Conservation (phyloP, 2,888 invertebrate genomes). For the Oeneis ivallda region DNA sequence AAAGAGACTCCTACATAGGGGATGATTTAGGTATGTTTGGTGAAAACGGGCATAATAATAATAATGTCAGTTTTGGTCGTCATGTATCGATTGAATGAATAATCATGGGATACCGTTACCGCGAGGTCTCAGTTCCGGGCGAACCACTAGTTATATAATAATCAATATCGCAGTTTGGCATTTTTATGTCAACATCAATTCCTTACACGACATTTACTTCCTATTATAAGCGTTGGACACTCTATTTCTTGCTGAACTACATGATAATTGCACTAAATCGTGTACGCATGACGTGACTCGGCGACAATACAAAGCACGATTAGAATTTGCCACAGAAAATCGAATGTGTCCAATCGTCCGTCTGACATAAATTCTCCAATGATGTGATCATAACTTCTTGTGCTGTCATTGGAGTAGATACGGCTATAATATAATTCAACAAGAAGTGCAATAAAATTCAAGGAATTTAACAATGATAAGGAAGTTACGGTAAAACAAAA, state of each 20-base stretch:
- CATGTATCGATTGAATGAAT: too few species aligned
- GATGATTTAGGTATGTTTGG: too few species aligned
- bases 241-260: slow-evolving; percentile 31
- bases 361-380: slow-evolving; percentile 20
- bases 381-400: slow-evolving; percentile 27
- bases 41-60: too few species aligned
- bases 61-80: too few species aligned
- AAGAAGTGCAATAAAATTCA: slow-evolving; percentile 4
- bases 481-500: too few species aligned
- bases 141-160: too few species aligned
- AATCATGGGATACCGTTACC: too few species aligned
- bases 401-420: slow-evolving; percentile 4
- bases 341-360: slow-evolving; percentile 29
- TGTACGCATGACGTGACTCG: slow-evolving; percentile 34
- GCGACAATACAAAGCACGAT: slow-evolving; percentile 29
- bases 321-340: slow-evolving; percentile 29
- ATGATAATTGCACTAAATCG: slow-evolving; percentile 33
- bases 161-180: not conserved
- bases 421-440: not conserved
- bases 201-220: slow-evolving; percentile 17
- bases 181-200: slow-evolving; percentile 12
- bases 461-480: slow-evolving; percentile 4
- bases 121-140: too few species aligned
- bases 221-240: slow-evolving; percentile 14
- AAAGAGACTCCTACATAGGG: too few species aligned